Evolutionary conservation across 1,140 invertebrate genomes (phyloP).

Genomic region (Antheraea mylitta): DNA sequence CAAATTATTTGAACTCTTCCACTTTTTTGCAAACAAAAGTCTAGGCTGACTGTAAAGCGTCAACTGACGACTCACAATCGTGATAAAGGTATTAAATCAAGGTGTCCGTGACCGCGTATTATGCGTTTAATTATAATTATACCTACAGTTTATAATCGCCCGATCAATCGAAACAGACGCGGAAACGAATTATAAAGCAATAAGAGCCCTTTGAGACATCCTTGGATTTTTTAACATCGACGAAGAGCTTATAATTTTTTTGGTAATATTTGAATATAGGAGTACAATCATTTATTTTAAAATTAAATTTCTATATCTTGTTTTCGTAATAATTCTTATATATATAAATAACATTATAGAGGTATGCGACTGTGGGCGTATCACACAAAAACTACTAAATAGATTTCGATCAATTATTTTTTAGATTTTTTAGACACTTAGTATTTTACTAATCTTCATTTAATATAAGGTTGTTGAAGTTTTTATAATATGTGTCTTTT

Average conservation of each 20-base stretch:
- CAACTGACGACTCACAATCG: conserved; percentile 26
- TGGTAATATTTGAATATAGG: background rate
- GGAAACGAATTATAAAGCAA: conserved; percentile 25
- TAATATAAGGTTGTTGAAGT: too few relatives aligned
- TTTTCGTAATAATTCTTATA: too few relatives aligned
- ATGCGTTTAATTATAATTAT: conserved; percentile 7
- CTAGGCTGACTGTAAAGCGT: background rate
- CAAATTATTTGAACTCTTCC: conserved; percentile 16
- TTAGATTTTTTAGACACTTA: too few relatives aligned
- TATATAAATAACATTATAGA: too few relatives aligned
- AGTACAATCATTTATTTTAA: background rate
- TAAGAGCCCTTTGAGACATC: conserved; percentile 1
- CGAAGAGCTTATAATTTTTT: background rate
- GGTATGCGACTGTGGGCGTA: too few relatives aligned
- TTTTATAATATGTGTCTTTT: too few relatives aligned
- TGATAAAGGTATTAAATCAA: conserved; percentile 45
- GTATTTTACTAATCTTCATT: too few relatives aligned
- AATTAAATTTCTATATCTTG: too few relatives aligned
- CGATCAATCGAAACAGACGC: conserved; percentile 28
- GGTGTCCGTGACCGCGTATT: conserved; percentile 25
- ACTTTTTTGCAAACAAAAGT: background rate
- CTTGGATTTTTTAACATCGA: background rate
- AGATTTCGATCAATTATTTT: too few relatives aligned
- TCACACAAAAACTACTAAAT: too few relatives aligned
- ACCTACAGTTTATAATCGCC: conserved; percentile 7